Evolutionary conservation across 92 coral and sea anemone genomes (phyloP).

Genomic region (Hydrozoanthus gracilis): DNA sequence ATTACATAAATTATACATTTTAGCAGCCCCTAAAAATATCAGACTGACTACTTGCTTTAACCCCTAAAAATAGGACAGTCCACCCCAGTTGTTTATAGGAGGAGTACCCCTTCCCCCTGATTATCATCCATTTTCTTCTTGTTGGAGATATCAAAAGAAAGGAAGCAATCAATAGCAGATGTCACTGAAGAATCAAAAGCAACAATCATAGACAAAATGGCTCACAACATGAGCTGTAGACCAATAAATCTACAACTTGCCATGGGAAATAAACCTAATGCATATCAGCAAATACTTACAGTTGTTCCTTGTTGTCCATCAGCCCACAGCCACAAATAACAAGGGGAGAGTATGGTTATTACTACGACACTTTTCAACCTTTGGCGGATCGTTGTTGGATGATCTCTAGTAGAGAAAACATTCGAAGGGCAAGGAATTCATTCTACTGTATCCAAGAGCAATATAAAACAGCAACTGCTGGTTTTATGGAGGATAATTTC

Average conservation of each 20-base stretch:
- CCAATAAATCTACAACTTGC: too few species aligned
- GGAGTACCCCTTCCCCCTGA: too few species aligned
- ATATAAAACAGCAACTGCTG: too few species aligned
- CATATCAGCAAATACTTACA: neutral
- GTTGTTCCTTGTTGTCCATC: constrained; percentile 55
- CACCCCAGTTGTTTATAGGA: too few species aligned
- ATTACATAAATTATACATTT: too few species aligned
- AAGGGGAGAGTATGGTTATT: constrained; percentile 82
- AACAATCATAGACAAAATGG: constrained; percentile 90
- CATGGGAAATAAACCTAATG: neutral
- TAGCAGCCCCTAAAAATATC: too few species aligned
- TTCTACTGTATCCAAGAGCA: neutral
- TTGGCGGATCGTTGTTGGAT: constrained; percentile 88
- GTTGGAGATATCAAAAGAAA: constrained; percentile 85
- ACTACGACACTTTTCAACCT: constrained; percentile 87
- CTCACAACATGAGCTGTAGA: constrained; percentile 83
- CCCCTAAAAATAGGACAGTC: too few species aligned
- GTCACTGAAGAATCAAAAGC: constrained; percentile 81
- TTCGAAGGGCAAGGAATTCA: neutral
- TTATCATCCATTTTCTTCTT: neutral
- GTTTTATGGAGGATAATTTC: too few species aligned
- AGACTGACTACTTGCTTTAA: too few species aligned
- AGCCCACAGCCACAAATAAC: constrained; percentile 92
- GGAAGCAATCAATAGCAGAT: constrained; percentile 55
- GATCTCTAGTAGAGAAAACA: constrained; percentile 71